Base-by-base conservation (phyloP, 2,113 vertebrate species). In the Ammospiza caudacuta region DNA sequence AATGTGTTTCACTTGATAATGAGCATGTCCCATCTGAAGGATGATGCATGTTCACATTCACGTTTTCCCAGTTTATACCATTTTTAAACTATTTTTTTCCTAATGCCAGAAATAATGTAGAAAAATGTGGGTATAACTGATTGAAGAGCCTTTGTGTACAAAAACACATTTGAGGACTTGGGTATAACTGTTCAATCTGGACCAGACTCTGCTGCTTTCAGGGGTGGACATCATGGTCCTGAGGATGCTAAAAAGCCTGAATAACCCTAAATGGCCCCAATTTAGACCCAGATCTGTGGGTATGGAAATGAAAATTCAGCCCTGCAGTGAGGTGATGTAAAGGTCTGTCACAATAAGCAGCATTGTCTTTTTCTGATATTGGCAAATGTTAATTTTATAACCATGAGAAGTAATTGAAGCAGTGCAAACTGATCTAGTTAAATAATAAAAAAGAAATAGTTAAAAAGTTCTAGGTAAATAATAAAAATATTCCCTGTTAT, bases 1-100 rank as follows among this genome's bases (percentile, higher is more conserved):
- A 88, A 63, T 86, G 44, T 93, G 83, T 88, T 94, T 93, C 33
- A 64, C 47, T 88, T 52, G 74, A 93, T 92, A 95, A 97, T 92
- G 52, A 81, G 43, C 0, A 0, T 92, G 73, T 75, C 66, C 62
- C 52, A 62, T 64, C 49, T 92, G 68, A 90, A 89, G 69, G 57
- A 51, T 8, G 35, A 64, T 39, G 47, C 43, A 57, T 7, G 14
- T n/a, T 58, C 67, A 59, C 29, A 69, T 76, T 79, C 69, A 46
- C 18, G 52, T 79, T 95, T 89, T 67, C 49, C 18, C 58, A 79
- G 17, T 73, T 92, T 74, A n/a, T 62, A 58, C 51, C 5, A 16
- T 3, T 15, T 85, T 94, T 62, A 49, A 15, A 15, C 7, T 68
- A 14, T 52, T 84, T 89, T 66, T 57, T 44, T 15, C 33, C 37